A percentile compares a stretch with the other conserved stretches of the same genome.
Conservation (phyloP, 64 coral and sea anemone genomes). For the Montipora capricornis region DNA sequence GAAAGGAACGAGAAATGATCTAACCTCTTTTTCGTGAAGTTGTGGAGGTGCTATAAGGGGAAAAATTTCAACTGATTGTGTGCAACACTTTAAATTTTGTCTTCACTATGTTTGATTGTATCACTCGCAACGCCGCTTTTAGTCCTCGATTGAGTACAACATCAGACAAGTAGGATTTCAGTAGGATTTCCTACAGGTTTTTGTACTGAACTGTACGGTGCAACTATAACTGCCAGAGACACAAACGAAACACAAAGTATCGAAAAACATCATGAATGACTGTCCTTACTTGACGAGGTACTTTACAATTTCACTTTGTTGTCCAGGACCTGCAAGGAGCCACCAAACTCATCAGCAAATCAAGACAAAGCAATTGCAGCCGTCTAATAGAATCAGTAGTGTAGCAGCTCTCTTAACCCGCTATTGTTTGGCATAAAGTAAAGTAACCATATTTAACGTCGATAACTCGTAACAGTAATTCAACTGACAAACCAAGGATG, state of each 20-base stretch:
- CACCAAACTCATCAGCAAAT: background rate
- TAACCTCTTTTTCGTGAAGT: background rate
- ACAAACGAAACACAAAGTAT: background rate
- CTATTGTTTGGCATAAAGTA: no score
- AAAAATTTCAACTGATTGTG: no score
- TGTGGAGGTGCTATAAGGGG: no score
- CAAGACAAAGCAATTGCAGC: background rate
- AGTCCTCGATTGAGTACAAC: background rate
- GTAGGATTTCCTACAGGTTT: no score
- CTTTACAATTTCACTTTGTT: slow-evolving; percentile 81
- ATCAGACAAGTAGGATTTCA: background rate
- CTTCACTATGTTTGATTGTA: background rate
- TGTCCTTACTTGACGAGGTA: slow-evolving; percentile 91
- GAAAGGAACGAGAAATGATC: background rate
- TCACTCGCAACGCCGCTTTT: background rate
- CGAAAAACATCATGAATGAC: background rate
- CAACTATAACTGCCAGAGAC: no score
- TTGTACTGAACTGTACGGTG: background rate
- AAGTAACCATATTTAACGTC: no score
- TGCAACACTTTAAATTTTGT: no score
- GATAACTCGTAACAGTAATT: no score
- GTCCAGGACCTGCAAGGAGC: slow-evolving; percentile 45
- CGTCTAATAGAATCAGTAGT: no score
- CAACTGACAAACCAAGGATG: no score
- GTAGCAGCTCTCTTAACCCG: no score